A percentile compares a stretch with the other conserved stretches of the same genome.
These are phyloP conservation scores for Drosophila phalerata DNA, from an alignment of 2,888 invertebrate species.

Conservation along the genomic window DNA sequence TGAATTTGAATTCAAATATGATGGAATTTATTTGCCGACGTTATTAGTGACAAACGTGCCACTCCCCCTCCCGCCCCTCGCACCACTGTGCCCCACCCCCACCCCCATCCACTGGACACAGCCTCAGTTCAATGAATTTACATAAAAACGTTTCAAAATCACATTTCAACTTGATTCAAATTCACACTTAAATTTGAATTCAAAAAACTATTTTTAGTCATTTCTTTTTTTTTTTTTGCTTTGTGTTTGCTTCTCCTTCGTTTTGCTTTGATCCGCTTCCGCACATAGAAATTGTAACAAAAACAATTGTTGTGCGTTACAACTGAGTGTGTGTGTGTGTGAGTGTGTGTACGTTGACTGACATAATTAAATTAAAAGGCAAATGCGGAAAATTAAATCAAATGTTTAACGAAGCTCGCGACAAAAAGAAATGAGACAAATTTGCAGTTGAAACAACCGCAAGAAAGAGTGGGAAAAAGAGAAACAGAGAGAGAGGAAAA, in stretches of 20 bases:
- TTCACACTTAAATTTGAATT: constrained; percentile 1
- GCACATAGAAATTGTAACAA: constrained; percentile 34
- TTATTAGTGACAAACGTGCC: constrained; percentile 22
- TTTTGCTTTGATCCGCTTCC: constrained; percentile 35
- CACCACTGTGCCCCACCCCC: constrained; percentile 7
- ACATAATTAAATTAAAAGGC: constrained; percentile 65
- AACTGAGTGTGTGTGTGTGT: constrained; percentile 3
- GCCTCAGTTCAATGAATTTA: constrained; percentile 32
- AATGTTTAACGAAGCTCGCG: constrained; percentile 57
- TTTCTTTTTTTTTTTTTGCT: not conserved
- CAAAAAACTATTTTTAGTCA: constrained; percentile 4
- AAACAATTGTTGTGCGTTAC: constrained; percentile 41
- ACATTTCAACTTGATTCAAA: constrained; percentile 18
- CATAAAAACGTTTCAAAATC: constrained; percentile 46
- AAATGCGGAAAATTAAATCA: constrained; percentile 52
- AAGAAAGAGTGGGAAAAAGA: not conserved
- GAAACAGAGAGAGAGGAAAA: not conserved
- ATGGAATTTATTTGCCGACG: constrained; percentile 28
- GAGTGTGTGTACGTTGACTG: constrained; percentile 49
- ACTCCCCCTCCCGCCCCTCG: not conserved
- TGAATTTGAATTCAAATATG: constrained; percentile 19
- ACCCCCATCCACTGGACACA: too few relatives aligned
- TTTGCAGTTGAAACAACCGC: constrained; percentile 30
- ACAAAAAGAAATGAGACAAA: constrained; percentile 54
- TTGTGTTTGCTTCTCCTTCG: not conserved